These are phyloP conservation scores for Chelon labrosus DNA, from an alignment of 2,797 vertebrate species.

Conservation along the genomic window DNA sequence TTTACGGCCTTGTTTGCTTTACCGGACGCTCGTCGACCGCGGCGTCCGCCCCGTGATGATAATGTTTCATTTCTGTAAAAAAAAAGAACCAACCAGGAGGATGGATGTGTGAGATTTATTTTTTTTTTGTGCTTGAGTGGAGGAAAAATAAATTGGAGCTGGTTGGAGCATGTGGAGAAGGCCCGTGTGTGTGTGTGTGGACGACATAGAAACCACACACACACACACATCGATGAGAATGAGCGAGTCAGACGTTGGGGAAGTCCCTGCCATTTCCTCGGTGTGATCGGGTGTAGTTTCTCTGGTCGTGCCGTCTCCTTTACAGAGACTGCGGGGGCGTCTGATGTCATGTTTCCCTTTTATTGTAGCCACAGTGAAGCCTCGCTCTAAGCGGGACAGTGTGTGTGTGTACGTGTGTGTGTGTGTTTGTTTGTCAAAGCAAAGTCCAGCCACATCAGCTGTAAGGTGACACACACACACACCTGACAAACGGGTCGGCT, in stretches of 20 bases:
- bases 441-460: slow-evolving; percentile 34
- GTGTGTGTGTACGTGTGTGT: slow-evolving; percentile 42
- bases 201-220: slow-evolving; percentile 39
- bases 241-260: slow-evolving; percentile 59
- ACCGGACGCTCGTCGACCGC: slow-evolving; percentile 14
- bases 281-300: slow-evolving; percentile 49
- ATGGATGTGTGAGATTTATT: neutral
- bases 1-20: neutral
- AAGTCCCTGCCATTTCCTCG: slow-evolving; percentile 75
- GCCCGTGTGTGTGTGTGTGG: neutral
- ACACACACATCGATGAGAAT: slow-evolving; percentile 23
- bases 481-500: too few species aligned
- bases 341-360: slow-evolving; percentile 74
- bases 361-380: slow-evolving; percentile 61
- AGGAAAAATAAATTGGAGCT: neutral
- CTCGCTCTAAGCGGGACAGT: slow-evolving; percentile 36
- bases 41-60: slow-evolving; percentile 4
- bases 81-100: neutral
- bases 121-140: slow-evolving; percentile 12
- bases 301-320: slow-evolving; percentile 47
- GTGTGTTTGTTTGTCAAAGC: slow-evolving; percentile 26
- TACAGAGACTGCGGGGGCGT: slow-evolving; percentile 54
- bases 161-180: slow-evolving; percentile 15
- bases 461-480: too few species aligned
- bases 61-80: too few species aligned